Base-by-base conservation (phyloP, 2,888 invertebrate species). In the Harpalus rubripes region DNA sequence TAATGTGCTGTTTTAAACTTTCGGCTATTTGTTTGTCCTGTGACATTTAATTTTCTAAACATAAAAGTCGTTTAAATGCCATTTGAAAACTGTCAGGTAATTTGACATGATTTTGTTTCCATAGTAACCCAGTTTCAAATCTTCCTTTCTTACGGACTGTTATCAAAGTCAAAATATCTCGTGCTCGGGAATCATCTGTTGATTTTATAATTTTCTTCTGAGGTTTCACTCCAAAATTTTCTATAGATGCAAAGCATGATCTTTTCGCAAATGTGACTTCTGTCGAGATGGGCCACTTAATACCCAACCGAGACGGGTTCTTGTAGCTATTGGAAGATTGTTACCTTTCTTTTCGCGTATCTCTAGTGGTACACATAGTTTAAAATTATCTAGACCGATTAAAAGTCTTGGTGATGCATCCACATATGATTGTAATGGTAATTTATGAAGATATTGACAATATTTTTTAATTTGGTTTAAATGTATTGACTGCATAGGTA, bases 111-210 rank as follows among this genome's bases (percentile, higher is more conserved):
- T 76, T 16, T 15, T 86, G 78, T n/a, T n/a, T n/a, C n/a, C n/a
- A n/a, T n/a, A 88, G 85, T 22, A 88, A 82, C 0, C 87, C n/a
- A 10, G 86, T 84, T 26, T n/a, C 86, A 16, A 85, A 87, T 16
- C 80, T 79, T 7, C 72, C 76, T 39, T 39, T 81, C 15, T 63
- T 56, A 18, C 81, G 61, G 61, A 79, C 68, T 16, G 86, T 87
- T 10, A 86, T 87, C n/a, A 68, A 56, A 32, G 86, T 76, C 12
- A 87, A 78, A 8, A 87, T 12, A 15, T 59, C 59, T 59, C 59
- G 15, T 15, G 59, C n/a, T 15, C 16, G 59, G 59, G 59, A 59
- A 7, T 59, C 59, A 59, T 59, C 59, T 59, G 16, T 59, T 15
- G 59, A 59, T 59, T 59, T 18, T 16, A 59, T 16, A 3, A 59